Percentiles rank a stretch among this genome's conserved stretches.
phyloP scores from a whole-genome alignment of 2,113 vertebrate species.

The Ciconia boyciana region DNA sequence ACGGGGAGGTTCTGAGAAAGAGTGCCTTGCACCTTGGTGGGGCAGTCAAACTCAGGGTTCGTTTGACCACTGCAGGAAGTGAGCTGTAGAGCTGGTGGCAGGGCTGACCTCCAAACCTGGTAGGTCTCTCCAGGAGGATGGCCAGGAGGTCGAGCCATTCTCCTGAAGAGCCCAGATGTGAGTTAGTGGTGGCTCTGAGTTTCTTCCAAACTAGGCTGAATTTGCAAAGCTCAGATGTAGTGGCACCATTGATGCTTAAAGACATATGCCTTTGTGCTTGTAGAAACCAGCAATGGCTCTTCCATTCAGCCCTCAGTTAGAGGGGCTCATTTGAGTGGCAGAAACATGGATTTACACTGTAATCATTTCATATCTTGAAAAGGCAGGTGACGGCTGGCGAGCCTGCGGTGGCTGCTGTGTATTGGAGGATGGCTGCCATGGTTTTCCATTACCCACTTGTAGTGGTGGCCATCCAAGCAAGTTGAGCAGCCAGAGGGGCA shows the following conservation, averaged over 20 bases:
- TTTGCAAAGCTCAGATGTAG: background rate
- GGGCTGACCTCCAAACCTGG: background rate
- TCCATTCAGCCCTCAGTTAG: background rate
- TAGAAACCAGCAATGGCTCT: background rate
- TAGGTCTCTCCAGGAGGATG: background rate
- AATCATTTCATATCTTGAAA: background rate
- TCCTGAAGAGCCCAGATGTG: background rate
- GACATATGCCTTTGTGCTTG: background rate
- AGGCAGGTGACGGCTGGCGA: rapidly evolving
- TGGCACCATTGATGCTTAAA: background rate
- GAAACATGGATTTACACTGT: background rate
- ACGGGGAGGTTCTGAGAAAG: background rate
- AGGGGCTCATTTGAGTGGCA: background rate
- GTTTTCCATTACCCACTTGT: background rate
- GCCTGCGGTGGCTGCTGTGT: background rate
- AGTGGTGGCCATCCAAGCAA: background rate
- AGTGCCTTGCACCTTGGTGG: background rate
- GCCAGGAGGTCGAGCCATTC: background rate
- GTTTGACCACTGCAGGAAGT: background rate
- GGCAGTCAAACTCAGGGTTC: background rate
- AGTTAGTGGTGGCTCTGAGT: background rate
- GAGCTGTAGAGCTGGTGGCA: background rate
- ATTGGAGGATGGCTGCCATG: background rate
- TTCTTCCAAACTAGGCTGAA: background rate
- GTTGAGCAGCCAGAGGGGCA: background rate